These are phyloP conservation scores for Buteo buteo DNA, from an alignment of 2,113 vertebrate genomes.

Conservation along the genomic window DNA sequence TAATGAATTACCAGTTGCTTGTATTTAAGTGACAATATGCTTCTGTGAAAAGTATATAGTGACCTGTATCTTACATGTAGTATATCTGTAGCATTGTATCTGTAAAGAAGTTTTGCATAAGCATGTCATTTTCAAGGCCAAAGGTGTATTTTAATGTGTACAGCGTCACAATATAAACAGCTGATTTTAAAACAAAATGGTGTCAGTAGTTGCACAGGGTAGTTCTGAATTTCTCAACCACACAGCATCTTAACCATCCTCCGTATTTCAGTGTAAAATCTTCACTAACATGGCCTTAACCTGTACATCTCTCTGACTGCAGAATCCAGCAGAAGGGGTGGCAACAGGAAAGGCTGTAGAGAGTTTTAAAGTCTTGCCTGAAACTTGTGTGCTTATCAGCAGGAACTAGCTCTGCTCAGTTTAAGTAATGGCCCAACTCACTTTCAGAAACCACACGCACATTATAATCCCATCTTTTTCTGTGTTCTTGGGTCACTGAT, in stretches of 20 bases:
- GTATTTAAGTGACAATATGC: neutral
- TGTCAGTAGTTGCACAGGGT: neutral
- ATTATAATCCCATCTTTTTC: neutral
- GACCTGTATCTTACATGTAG: neutral
- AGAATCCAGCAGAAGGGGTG: neutral
- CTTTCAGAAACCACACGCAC: neutral
- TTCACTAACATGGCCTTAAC: rapidly evolving
- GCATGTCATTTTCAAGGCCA: neutral
- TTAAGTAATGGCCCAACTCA: neutral
- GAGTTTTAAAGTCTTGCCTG: neutral
- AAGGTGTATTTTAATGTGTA: neutral
- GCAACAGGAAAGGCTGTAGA: neutral
- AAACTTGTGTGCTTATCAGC: neutral
- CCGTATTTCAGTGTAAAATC: neutral
- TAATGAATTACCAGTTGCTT: neutral
- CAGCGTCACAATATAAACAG: neutral
- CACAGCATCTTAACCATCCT: neutral
- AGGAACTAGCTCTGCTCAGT: neutral
- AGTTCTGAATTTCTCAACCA: neutral
- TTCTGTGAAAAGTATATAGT: slow-evolving; percentile 15
- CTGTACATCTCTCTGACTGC: neutral
- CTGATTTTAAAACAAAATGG: neutral
- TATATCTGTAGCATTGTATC: neutral
- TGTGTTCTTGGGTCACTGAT: neutral
- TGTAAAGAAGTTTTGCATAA: neutral